Evolutionary conservation across 2,113 vertebrate species (phyloP), one percentile per base, ranked within the genome.

Genomic region (Motacilla alba): DNA sequence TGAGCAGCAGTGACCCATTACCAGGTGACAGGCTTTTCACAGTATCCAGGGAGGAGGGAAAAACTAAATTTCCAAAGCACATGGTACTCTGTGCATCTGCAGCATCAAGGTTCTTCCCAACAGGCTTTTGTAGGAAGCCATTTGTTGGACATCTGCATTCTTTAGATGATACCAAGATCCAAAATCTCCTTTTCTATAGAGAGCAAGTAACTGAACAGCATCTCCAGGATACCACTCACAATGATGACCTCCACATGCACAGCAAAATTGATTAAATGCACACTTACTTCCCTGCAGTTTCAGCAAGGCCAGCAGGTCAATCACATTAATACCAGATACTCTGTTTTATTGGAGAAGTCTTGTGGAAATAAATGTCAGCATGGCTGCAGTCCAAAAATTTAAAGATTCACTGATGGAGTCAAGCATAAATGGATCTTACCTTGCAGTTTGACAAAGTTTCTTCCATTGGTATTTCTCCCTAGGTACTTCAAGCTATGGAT

Each of bases 251-350:
- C 83, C 93, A 28, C 59, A 56, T 28, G 47, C 72, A 70, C 49
- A 92, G 46, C 37, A 95, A 77, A 92, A 95, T 47, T 92, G 91
- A 92, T 75, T 94, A 95, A 94, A 90, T 43, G 64, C 43, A 60
- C 73, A 46, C 62, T 90, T 79, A 73, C 59, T 91, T 96, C 49
- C 75, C 60, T 97, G 82, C 89, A 89, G 80, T 70, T 85, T 81
- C 91, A 94, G 83, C 82, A 77, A 75, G 95, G 86, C 58, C 81
- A 90, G 31, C n/a, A 90, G 78, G 73, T 94, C 77, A 92, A 93
- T 75, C 56, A 43, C 50, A 60, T 96, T 93, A 92, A 86, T 73
- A 94, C 82, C 83, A 79, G 62, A 64, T 79, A 81, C 69, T 89
- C 68, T 68, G 27, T 79, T 90, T 90, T 82, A 90, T 47, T 84